Conservation (phyloP, 37 sponge, comb jelly and placozoan species). For the Halichondria panicea region DNA sequence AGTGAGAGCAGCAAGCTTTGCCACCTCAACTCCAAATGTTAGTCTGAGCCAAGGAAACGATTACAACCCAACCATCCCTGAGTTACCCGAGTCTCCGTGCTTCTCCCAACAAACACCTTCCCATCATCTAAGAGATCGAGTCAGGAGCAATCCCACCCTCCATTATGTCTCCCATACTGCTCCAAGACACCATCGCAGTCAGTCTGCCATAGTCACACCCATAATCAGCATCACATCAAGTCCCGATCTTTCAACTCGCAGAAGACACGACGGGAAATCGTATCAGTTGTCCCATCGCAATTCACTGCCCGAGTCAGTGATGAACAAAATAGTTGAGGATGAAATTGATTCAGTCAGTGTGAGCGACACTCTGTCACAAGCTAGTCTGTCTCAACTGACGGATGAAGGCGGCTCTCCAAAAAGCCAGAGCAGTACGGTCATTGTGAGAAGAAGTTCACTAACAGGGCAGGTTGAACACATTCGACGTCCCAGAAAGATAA, state of each 20-base stretch:
- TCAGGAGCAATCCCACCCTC: not conserved
- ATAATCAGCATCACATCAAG: not conserved
- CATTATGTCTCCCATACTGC: not conserved
- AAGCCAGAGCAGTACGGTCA: not conserved
- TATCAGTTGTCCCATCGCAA: not conserved
- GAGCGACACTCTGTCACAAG: constrained; percentile 6
- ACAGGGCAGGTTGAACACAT: constrained; percentile 26
- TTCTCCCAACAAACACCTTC: not conserved
- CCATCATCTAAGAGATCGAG: not conserved
- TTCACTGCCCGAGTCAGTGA: not conserved
- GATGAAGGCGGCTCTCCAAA: constrained; percentile 14
- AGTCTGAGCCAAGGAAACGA: not conserved
- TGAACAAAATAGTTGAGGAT: not conserved
- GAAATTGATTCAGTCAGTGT: not conserved
- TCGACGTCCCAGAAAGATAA: not conserved
- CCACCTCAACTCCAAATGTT: not conserved
- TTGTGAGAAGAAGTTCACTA: constrained; percentile 16
- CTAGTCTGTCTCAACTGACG: not conserved
- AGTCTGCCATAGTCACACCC: not conserved
- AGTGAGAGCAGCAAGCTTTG: not conserved
- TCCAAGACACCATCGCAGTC: not conserved
- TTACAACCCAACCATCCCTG: not conserved
- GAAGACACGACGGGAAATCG: not conserved
- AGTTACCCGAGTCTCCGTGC: constrained; percentile 19
- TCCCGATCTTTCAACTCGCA: not conserved